A percentile compares a stretch with the other conserved stretches of the same genome.
phyloP scores from a whole-genome alignment of 1,140 invertebrate genomes.

The Sinonovacula constricta region DNA sequence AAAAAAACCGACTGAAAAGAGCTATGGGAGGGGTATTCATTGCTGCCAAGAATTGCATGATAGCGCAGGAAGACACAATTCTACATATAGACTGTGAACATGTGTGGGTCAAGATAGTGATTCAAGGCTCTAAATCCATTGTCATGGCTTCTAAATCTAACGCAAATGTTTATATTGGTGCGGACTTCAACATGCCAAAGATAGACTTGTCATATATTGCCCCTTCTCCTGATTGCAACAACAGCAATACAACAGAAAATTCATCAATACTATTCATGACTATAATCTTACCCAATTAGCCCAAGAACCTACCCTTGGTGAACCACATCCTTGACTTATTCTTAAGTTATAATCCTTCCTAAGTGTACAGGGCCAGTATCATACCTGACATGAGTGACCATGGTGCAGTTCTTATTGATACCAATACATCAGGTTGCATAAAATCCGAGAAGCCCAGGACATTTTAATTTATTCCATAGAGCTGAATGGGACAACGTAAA shows the following conservation, averaged over 20 bases:
- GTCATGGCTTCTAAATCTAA: slow-evolving; percentile 11
- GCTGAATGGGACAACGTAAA: slow-evolving; percentile 2
- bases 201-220: slow-evolving; percentile 8
- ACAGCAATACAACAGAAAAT: not conserved
- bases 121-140: slow-evolving; percentile 23
- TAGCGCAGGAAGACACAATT: slow-evolving; percentile 7
- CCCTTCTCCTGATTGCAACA: slow-evolving; percentile 16
- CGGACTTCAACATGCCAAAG: slow-evolving; percentile 30
- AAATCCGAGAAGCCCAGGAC: slow-evolving; percentile 10
- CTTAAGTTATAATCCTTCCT: slow-evolving; percentile 7
- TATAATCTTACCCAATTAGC: slow-evolving; percentile 23
- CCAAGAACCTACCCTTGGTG: slow-evolving; percentile 7
- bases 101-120: slow-evolving; percentile 26
- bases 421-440: slow-evolving; percentile 10
- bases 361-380: slow-evolving; percentile 10
- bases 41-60: slow-evolving; percentile 19
- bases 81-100: slow-evolving; percentile 28
- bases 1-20: no score
- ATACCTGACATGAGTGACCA: slow-evolving; percentile 24
- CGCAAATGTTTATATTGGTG: slow-evolving; percentile 10
- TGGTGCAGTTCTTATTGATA: slow-evolving; percentile 4
- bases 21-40: slow-evolving; percentile 22
- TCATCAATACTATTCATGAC: slow-evolving; percentile 8
- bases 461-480: slow-evolving; percentile 15
- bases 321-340: slow-evolving; percentile 25